These are phyloP conservation scores for Enteromius viviparus DNA, from an alignment of 2,797 vertebrate species.

Conservation along the genomic window DNA sequence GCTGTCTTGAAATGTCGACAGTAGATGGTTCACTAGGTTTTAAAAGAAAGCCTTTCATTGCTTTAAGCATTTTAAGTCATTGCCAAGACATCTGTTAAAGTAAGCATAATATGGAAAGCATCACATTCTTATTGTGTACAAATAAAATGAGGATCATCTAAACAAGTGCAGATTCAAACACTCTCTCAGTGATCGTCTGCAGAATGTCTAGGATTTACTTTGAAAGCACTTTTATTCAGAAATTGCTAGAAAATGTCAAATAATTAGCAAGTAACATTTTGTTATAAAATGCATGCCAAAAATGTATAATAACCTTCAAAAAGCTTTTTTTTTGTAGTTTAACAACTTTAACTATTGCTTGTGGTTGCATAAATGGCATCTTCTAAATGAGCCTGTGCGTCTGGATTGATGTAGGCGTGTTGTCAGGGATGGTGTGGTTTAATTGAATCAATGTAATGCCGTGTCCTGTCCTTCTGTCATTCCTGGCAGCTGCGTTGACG, in stretches of 20 bases:
- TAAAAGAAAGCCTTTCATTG: not conserved
- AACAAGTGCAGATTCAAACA: not conserved
- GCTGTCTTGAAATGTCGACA: not conserved
- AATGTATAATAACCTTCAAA: not conserved
- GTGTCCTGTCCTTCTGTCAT: slow-evolving; percentile 42
- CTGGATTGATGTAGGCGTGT: slow-evolving; percentile 5
- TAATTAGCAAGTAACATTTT: not conserved
- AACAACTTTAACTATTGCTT: too few relatives aligned
- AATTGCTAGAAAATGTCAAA: not conserved
- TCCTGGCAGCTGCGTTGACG: slow-evolving; percentile 86
- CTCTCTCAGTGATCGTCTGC: not conserved
- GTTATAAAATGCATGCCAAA: too few relatives aligned
- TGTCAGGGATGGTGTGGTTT: not conserved
- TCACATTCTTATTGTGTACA: not conserved
- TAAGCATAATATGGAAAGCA: not conserved
- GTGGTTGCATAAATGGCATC: not conserved
- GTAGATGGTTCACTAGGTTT: not conserved
- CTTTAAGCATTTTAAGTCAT: slow-evolving; percentile 4
- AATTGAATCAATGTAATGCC: not conserved
- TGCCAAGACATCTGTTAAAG: slow-evolving; percentile 20
- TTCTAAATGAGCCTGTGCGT: not conserved
- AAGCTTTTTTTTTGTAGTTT: too few relatives aligned
- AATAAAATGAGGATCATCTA: not conserved
- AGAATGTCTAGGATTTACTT: not conserved
- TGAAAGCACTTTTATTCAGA: not conserved